Conservation (phyloP, 1,140 invertebrate species). For the Glossosoma conforme region DNA sequence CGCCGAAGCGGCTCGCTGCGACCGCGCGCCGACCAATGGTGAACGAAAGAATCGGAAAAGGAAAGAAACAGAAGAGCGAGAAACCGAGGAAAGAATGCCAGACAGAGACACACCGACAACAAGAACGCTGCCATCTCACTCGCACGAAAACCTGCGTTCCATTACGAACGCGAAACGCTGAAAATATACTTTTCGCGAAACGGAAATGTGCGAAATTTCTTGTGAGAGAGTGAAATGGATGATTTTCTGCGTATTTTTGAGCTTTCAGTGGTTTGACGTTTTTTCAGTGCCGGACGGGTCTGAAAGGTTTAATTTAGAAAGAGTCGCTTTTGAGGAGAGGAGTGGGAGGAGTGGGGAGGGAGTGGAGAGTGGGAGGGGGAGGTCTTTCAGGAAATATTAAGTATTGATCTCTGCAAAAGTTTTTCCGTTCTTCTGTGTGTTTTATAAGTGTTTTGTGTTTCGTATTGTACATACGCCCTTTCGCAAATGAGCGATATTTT, state of each 20-base stretch:
- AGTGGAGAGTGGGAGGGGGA: background rate
- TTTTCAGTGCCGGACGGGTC: too few relatives aligned
- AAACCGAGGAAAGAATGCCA: conserved; percentile 1
- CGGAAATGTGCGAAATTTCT: too few relatives aligned
- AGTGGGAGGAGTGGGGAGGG: background rate
- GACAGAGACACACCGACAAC: conserved; percentile 1
- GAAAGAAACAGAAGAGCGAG: conserved; percentile 20
- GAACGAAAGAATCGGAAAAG: conserved; percentile 27
- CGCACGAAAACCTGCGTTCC: background rate
- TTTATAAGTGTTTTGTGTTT: too few relatives aligned
- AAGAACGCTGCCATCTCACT: background rate
- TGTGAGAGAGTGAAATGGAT: too few relatives aligned
- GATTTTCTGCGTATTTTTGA: too few relatives aligned
- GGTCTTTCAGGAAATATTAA: conserved; percentile 30
- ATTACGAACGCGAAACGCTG: background rate
- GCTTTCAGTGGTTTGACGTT: too few relatives aligned
- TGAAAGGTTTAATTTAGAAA: background rate
- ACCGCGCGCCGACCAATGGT: conserved; percentile 28
- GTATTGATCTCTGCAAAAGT: conserved; percentile 31
- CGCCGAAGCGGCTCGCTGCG: background rate
- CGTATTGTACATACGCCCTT: too few relatives aligned
- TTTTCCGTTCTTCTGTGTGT: too few relatives aligned
- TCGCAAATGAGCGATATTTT: too few relatives aligned
- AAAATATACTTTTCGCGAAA: too few relatives aligned
- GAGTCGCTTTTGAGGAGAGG: background rate